Conservation (phyloP, 1,140 invertebrate species). For the Ips typographus region DNA sequence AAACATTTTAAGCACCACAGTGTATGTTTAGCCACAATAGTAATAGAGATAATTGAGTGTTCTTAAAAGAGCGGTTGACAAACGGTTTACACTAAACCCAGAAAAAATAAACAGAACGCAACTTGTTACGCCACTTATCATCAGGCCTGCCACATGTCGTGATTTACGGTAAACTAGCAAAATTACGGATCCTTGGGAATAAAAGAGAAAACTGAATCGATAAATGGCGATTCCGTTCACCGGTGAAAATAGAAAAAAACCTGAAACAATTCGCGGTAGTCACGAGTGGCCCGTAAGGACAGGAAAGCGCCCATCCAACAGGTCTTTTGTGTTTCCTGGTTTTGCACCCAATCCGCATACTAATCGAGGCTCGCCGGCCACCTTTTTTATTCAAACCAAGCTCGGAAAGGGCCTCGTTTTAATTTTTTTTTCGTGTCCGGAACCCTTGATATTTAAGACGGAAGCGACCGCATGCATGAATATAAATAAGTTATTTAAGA, state of each 20-base stretch:
- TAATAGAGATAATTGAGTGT: too few species aligned
- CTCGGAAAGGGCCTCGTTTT: background rate
- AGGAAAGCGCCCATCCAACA: constrained; percentile 9
- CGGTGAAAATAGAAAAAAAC: background rate
- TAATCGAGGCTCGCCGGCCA: constrained; percentile 41
- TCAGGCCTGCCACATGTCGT: too few species aligned
- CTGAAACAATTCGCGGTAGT: background rate
- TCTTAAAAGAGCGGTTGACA: too few species aligned
- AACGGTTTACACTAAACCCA: too few species aligned
- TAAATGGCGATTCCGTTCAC: too few species aligned
- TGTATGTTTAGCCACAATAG: too few species aligned
- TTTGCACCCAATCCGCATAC: constrained; percentile 34
- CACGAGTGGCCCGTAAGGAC: background rate
- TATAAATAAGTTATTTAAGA: constrained; percentile 6
- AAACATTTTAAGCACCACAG: too few species aligned
- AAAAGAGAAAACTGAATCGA: too few species aligned
- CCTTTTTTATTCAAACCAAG: background rate
- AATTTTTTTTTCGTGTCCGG: constrained; percentile 1
- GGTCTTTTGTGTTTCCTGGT: constrained; percentile 23
- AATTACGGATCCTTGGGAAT: too few species aligned
- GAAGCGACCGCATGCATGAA: background rate
- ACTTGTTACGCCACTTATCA: too few species aligned
- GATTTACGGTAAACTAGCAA: too few species aligned
- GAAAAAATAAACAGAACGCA: too few species aligned
- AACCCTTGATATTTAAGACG: background rate